Base-by-base conservation (phyloP, 53 echinoderm and acorn worm genomes). In the Astropecten irregularis region DNA sequence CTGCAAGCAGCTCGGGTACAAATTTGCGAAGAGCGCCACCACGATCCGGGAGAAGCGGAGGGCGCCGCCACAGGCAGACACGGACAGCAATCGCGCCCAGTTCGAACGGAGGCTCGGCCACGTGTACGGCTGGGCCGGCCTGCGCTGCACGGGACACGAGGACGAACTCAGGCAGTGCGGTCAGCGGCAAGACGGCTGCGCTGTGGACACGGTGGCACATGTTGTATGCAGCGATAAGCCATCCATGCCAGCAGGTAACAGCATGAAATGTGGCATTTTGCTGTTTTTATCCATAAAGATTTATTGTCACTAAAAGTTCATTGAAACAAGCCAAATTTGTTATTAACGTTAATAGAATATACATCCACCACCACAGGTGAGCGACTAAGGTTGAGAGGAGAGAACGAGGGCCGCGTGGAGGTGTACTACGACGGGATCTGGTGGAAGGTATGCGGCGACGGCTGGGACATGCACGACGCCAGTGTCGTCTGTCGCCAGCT, bases 1-100 rank as follows among this genome's bases (percentile, higher is more conserved):
- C 39, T 91, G 91, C 46, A 79, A 67, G 47, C 83, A 87, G 69
- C 83, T 87, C 28, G 74, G 83, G 11, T 74, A 84, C 28, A 68
- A 87, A 30, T 65, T 68, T 32, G 91, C 87, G 44, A 79, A 79
- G 61, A 62, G 79, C 49, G 62, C 79, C 79, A 48, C 62, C 63
- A 39, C 66, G 23, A 40, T 76, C 22, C 58, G 23, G 16, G 76
- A 76, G 76, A 62, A 36, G 33, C 20, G 27, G 10, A 3, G 16
- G 36, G 20, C 54, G 54, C n/a, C 22, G 54, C 54, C 22, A 4
- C 44, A 11, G 68, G 14, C 4, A 11, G 42, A 6, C 0, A 31
- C 46, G 21, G 61, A 60, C 15, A 60, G 23, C 48, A 61, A 79
- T 28, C 79, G 62, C 63, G 79, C 79, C 7, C 47, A 61, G 27